Percentiles rank a stretch among this genome's conserved stretches.
Conservation (phyloP, 2,113 vertebrate species). For the Puffinus mauretanicus region DNA sequence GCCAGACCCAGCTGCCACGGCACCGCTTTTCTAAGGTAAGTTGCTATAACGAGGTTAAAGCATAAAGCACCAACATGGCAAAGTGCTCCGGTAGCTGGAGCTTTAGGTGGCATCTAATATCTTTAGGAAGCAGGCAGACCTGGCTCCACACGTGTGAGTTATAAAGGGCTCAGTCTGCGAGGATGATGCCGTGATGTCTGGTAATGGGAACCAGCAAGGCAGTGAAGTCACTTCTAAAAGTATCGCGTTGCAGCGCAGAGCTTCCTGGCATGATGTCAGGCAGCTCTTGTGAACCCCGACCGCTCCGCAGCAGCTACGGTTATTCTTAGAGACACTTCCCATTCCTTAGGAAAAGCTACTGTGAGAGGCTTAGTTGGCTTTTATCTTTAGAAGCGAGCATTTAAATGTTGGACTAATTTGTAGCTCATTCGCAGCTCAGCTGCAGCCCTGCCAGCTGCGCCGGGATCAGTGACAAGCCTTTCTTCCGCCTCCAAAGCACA, state of each 20-base stretch:
- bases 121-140: background rate
- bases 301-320: background rate
- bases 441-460: constrained; percentile 37
- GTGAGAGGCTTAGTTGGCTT: constrained; percentile 18
- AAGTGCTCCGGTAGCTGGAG: background rate
- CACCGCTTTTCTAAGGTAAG: background rate
- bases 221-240: background rate
- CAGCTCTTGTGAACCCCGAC: background rate
- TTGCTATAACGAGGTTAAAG: background rate
- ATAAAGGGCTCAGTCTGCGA: background rate
- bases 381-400: constrained; percentile 39
- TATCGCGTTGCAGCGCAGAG: background rate
- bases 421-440: constrained; percentile 30
- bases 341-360: constrained; percentile 48
- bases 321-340: constrained; percentile 38
- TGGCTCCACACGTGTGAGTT: background rate
- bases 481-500: constrained; percentile 23
- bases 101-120: background rate
- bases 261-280: constrained; percentile 26
- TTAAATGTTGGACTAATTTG: constrained; percentile 59
- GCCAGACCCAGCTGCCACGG: background rate
- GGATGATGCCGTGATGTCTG: background rate
- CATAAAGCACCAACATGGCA: background rate
- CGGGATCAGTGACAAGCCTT: constrained; percentile 49
- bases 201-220: background rate